Percentiles rank a stretch among this genome's conserved stretches.
phyloP scores from a whole-genome alignment of 1,140 invertebrate genomes.

The Tetranychus urticae region DNA sequence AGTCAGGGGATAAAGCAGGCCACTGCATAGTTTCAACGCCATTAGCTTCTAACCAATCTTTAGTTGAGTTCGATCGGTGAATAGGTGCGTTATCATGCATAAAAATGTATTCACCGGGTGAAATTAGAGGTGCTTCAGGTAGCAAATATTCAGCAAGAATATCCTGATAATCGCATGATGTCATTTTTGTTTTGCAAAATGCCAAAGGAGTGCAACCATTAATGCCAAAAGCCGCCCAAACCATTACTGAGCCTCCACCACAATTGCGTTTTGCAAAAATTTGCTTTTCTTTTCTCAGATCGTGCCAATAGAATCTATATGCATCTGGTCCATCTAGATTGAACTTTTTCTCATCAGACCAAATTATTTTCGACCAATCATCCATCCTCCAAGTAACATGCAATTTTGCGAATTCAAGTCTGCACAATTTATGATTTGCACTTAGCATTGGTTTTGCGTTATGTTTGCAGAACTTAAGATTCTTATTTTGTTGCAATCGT shows the following conservation, averaged over 20 bases:
- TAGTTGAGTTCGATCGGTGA: slow-evolving; percentile 14
- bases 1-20: not conserved
- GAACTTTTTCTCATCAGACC: slow-evolving; percentile 10
- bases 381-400: not conserved
- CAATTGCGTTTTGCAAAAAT: not conserved
- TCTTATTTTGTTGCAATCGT: too few species aligned
- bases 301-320: slow-evolving; percentile 1
- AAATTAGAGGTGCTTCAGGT: not conserved
- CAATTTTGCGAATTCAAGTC: slow-evolving; percentile 1
- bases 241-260: slow-evolving; percentile 8
- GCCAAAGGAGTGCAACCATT: not conserved
- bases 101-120: slow-evolving; percentile 6
- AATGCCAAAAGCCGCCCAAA: not conserved
- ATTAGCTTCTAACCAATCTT: not conserved
- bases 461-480: too few species aligned
- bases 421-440: not conserved
- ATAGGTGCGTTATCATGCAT: slow-evolving; percentile 20
- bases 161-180: not conserved
- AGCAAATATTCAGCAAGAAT: not conserved
- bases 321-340: slow-evolving; percentile 12
- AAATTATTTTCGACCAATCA: not conserved
- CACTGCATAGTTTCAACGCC: not conserved
- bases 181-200: not conserved
- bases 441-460: too few species aligned
- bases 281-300: slow-evolving; percentile 2